Evolutionary conservation across 2,113 vertebrate species (phyloP).

Genomic region (Oceanites oceanicus): DNA sequence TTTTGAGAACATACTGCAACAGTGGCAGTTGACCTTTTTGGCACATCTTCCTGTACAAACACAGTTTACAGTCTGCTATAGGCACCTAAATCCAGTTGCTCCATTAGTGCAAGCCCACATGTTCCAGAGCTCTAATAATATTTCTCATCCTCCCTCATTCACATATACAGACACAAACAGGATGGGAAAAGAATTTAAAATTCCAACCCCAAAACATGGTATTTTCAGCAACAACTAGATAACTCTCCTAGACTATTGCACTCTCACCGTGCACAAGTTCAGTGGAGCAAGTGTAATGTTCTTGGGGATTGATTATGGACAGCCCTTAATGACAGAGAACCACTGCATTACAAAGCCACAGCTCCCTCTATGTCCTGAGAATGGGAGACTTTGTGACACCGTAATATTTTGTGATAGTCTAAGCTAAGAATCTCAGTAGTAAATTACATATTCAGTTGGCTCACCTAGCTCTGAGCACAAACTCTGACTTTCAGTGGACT

Average conservation of each 20-base stretch:
- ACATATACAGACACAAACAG: not conserved
- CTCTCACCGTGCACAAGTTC: not conserved
- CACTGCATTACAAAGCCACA: not conserved
- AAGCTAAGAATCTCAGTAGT: not conserved
- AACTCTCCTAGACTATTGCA: not conserved
- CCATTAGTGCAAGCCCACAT: not conserved
- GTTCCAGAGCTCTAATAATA: not conserved
- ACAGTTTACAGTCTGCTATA: not conserved
- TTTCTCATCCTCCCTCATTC: not conserved
- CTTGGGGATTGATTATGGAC: accelerated
- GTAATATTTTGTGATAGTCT: not conserved
- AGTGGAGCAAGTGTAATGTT: not conserved
- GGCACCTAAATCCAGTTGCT: not conserved
- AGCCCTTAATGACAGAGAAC: not conserved
- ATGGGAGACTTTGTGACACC: not conserved
- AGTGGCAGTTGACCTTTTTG: not conserved
- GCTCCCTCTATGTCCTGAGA: not conserved
- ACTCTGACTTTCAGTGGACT: not conserved
- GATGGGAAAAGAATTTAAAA: not conserved
- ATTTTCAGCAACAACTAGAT: not conserved
- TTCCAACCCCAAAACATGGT: not conserved
- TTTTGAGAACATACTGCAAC: not conserved
- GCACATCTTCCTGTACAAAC: not conserved
- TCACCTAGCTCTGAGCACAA: not conserved
- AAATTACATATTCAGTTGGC: not conserved